Evolutionary conservation across 37 sponge, comb jelly and placozoan species (phyloP).

Genomic region (Chondrilla cf. caribensis): DNA sequence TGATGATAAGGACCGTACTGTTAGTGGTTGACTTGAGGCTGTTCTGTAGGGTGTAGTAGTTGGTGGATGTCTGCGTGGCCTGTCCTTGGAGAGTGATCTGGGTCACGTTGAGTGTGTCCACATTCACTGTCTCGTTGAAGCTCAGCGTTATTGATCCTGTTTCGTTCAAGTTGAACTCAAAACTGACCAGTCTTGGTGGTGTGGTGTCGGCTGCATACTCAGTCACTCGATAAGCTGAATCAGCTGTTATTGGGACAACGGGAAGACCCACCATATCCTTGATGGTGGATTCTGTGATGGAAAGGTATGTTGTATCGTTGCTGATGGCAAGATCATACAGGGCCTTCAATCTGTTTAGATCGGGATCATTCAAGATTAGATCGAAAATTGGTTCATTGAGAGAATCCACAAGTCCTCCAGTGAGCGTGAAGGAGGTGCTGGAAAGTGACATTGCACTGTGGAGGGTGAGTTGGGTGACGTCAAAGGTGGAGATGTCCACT

Average conservation of each 20-base stretch:
- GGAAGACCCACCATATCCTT: conserved; percentile 58
- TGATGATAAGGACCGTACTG: conserved; percentile 49
- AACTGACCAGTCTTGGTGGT: conserved; percentile 47
- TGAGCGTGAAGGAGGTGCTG: conserved; percentile 41
- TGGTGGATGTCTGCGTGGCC: conserved; percentile 16
- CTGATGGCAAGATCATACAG: conserved; percentile 45
- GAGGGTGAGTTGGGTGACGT: conserved; percentile 52
- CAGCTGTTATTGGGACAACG: conserved; percentile 39
- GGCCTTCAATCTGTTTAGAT: conserved; percentile 76
- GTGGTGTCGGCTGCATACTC: conserved; percentile 40
- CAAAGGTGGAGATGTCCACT: conserved; percentile 60
- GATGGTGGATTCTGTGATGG: conserved; percentile 48
- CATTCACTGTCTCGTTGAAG: conserved; percentile 84
- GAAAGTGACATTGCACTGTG: not conserved
- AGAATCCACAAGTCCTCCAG: conserved; percentile 53
- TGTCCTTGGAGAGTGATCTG: conserved; percentile 64
- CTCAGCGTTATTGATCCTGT: conserved; percentile 50
- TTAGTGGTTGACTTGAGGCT: conserved; percentile 46
- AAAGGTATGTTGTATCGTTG: conserved; percentile 61
- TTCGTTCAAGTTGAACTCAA: conserved; percentile 71
- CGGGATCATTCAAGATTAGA: conserved; percentile 44
- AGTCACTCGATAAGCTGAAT: conserved; percentile 29
- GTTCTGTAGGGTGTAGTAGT: conserved; percentile 31
- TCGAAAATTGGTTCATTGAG: conserved; percentile 27
- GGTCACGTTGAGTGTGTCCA: conserved; percentile 39